Conservation (phyloP, 1,140 invertebrate species). For the Vollenhovia emeryi region DNA sequence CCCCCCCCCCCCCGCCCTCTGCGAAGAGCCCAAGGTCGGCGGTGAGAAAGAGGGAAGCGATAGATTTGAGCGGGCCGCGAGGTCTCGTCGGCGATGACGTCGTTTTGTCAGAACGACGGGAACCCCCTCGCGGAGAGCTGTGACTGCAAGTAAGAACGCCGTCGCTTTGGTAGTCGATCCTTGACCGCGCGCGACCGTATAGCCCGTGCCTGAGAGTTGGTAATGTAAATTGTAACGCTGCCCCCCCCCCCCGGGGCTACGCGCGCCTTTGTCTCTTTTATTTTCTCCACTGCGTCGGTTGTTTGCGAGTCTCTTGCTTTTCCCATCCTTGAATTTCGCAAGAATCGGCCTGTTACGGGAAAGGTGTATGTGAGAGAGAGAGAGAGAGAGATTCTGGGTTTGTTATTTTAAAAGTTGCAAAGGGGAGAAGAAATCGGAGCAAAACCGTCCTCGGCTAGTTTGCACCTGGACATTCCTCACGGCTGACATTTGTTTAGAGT, state of each 20-base stretch:
- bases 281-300: background rate
- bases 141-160: slow-evolving; percentile 67
- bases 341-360: background rate
- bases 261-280: background rate
- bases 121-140: slow-evolving; percentile 41
- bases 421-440: no score
- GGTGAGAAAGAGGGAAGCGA: background rate
- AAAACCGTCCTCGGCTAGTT: background rate
- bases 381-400: no score
- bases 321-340: background rate
- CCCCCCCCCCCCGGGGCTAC: no score
- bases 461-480: background rate
- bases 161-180: background rate
- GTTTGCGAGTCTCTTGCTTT: no score
- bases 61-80: background rate
- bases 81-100: slow-evolving; percentile 65
- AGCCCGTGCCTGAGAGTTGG: background rate
- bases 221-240: background rate
- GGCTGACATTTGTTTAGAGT: background rate
- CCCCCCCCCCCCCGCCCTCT: no score
- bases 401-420: background rate
- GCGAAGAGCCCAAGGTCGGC: background rate
- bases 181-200: background rate
- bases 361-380: no score
- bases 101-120: slow-evolving; percentile 65